Base-by-base conservation (phyloP, 2,888 invertebrate genomes). In the Tenthredo mesomela region DNA sequence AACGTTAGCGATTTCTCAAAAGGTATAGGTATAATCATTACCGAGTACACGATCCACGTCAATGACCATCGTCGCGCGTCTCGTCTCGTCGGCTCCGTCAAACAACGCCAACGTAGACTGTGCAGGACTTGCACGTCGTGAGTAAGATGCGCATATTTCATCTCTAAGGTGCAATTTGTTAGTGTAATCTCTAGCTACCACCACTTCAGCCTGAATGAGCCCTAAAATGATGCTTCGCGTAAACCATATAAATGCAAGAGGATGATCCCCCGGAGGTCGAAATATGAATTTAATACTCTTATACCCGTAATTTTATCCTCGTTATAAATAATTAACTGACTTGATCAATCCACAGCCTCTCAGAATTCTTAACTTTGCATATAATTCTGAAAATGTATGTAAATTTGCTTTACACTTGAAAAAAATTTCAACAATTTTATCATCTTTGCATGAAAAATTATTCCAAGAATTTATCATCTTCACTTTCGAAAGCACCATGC, bases 141-240 rank as follows among this genome's bases (percentile, higher is more conserved):
- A 80, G 33, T 75, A 29, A 84, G 33, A 50, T 47, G 50, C n/a
- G 7, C 54, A 82, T 82, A 54, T 33, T 33, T 85, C 84, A 70
- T 61, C 50, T 67, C 47, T 50, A 67, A 78, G 82, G 71, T 70
- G 78, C 82, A 85, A 85, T 85, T 85, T 85, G 84, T 70, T 85
- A 78, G 78, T 70, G 50, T 70, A 70, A 85, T 85, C 70, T 70
- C 4, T 47, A 37, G 78, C 82, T 29, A 61, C 70, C 50, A 47
- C 29, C 37, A 67, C 47, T 85, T 47, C 40, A 43, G 61, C 40
- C 50, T 47, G 43, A 9, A 47, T 50, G 47, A 80, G 25, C 58
- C 58, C 61, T 58, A 80, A 77, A 77, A 54, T 29, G 77, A 54
- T 7, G 12, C 25, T 58, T 25, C 21, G 40, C 21, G 40, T 12